A percentile compares a stretch with the other conserved stretches of the same genome.
These are phyloP conservation scores for Lasioglossum villosulum DNA, from an alignment of 2,888 invertebrate genomes.

Conservation along the genomic window DNA sequence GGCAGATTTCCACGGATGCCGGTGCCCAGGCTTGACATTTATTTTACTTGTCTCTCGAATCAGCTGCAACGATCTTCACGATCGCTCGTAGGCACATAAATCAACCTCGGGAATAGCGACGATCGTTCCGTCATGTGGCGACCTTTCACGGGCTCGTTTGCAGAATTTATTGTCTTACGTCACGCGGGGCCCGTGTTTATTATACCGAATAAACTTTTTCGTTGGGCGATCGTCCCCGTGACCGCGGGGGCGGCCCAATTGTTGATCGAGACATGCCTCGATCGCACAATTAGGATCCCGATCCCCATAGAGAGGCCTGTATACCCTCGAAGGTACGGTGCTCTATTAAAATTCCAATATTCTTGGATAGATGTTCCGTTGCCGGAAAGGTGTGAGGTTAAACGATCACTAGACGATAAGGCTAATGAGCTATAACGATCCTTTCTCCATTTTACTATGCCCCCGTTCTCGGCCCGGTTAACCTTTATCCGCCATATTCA, in stretches of 20 bases:
- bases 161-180: slow-evolving; percentile 73
- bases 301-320: slow-evolving; percentile 2
- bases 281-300: slow-evolving; percentile 52
- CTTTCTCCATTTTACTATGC: slow-evolving; percentile 69
- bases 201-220: slow-evolving; percentile 48
- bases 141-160: slow-evolving; percentile 69
- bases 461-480: slow-evolving; percentile 56
- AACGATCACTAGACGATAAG: slow-evolving; percentile 71
- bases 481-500: slow-evolving; percentile 72
- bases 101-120: slow-evolving; percentile 63
- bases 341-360: slow-evolving; percentile 71
- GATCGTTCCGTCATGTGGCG: slow-evolving; percentile 65
- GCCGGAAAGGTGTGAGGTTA: slow-evolving; percentile 70
- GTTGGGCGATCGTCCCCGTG: not conserved
- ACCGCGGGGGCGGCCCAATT: slow-evolving; percentile 17
- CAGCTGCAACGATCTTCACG: slow-evolving; percentile 67
- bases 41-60: slow-evolving; percentile 70
- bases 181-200: slow-evolving; percentile 56
- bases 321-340: slow-evolving; percentile 26
- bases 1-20: slow-evolving; percentile 62
- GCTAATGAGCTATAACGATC: slow-evolving; percentile 74
- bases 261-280: slow-evolving; percentile 37
- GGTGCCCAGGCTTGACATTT: slow-evolving; percentile 63
- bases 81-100: slow-evolving; percentile 67
- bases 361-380: slow-evolving; percentile 43